These are phyloP conservation scores for Kryptopterus vitreolus DNA, from an alignment of 2,797 vertebrate species.

Conservation along the genomic window DNA sequence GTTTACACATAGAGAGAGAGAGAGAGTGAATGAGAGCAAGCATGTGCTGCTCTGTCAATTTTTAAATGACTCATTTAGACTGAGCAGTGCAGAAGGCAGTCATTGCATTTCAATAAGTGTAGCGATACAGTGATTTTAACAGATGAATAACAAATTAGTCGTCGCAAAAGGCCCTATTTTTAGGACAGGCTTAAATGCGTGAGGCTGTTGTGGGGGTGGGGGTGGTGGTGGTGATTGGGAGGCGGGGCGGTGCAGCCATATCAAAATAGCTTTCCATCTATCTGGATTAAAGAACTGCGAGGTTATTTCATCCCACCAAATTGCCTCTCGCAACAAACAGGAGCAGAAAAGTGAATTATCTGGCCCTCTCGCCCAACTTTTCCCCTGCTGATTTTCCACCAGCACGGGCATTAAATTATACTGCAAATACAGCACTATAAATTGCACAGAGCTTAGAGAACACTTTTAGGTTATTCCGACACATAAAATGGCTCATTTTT, in stretches of 20 bases:
- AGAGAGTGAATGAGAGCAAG: neutral
- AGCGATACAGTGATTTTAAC: conserved; percentile 57
- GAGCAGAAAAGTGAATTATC: conserved; percentile 52
- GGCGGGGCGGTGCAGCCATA: conserved; percentile 19
- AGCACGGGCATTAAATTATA: conserved; percentile 31
- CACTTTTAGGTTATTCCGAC: neutral
- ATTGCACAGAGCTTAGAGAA: conserved; percentile 4
- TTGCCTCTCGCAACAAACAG: conserved; percentile 57
- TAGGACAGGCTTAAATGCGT: conserved; percentile 14
- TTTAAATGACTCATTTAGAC: conserved; percentile 65
- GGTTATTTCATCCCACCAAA: conserved; percentile 54
- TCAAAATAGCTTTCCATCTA: conserved; percentile 58
- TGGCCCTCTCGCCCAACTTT: conserved; percentile 16
- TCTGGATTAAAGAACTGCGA: conserved; percentile 57
- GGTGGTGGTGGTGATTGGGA: neutral
- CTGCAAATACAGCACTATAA: conserved; percentile 7
- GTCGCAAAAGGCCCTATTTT: conserved; percentile 56
- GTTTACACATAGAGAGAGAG: conserved; percentile 4
- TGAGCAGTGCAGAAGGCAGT: conserved; percentile 51
- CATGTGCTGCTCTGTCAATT: conserved; percentile 60
- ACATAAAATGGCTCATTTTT: neutral
- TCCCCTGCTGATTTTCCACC: conserved; percentile 32
- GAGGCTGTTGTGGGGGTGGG: neutral
- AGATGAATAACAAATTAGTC: conserved; percentile 64
- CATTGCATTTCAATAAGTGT: conserved; percentile 57